A percentile compares a stretch with the other conserved stretches of the same genome.
phyloP scores from a whole-genome alignment of 2,888 invertebrate genomes.

The Busseola fusca region DNA sequence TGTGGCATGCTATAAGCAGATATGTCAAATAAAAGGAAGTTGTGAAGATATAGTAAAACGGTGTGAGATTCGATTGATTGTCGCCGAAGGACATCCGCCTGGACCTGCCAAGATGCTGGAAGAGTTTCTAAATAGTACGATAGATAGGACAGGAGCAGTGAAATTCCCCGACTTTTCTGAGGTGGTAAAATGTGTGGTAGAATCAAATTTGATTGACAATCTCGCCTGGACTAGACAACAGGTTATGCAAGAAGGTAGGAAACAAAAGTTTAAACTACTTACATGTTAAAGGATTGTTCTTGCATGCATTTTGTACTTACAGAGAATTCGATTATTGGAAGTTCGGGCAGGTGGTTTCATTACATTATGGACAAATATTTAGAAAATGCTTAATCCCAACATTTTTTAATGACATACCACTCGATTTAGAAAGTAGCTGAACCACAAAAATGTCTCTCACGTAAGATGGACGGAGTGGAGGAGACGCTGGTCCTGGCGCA shows the following conservation, averaged over 20 bases:
- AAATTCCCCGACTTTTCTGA: slow-evolving; percentile 87
- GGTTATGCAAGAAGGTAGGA: slow-evolving; percentile 72
- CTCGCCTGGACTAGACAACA: slow-evolving; percentile 24
- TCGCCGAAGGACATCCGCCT: slow-evolving; percentile 67
- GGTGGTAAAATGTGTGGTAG: slow-evolving; percentile 74
- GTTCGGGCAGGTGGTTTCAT: neutral
- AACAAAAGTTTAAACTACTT: neutral
- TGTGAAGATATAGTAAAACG: slow-evolving; percentile 67
- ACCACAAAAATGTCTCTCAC: no score
- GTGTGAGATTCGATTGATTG: slow-evolving; percentile 68
- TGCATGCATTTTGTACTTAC: neutral
- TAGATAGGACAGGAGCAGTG: slow-evolving; percentile 70
- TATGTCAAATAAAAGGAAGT: slow-evolving; percentile 68
- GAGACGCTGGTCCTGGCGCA: no score
- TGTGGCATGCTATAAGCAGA: slow-evolving; percentile 69
- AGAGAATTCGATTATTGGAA: neutral
- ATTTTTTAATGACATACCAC: no score
- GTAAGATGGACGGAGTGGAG: no score
- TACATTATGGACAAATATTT: no score
- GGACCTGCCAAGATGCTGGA: slow-evolving; percentile 77
- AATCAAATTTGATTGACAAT: slow-evolving; percentile 62
- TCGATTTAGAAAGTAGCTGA: no score
- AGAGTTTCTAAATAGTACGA: slow-evolving; percentile 71
- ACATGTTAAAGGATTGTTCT: neutral
- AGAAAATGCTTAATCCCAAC: no score